Evolutionary conservation across 1,140 invertebrate species (phyloP).

Genomic region (Tetramorium parvispinum): DNA sequence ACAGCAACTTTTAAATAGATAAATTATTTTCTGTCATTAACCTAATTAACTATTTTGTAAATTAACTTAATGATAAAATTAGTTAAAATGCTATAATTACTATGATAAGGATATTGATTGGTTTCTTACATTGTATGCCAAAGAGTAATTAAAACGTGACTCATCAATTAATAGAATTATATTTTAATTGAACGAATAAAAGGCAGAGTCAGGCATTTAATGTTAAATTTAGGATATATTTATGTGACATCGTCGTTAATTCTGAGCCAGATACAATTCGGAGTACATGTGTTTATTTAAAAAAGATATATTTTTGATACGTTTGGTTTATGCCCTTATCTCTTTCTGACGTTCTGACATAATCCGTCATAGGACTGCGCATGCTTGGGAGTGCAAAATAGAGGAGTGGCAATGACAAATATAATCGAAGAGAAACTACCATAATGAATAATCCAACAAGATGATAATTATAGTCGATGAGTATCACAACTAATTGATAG

Average conservation of each 20-base stretch:
- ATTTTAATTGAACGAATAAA: neutral
- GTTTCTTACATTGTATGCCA: neutral
- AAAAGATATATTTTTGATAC: conserved; percentile 17
- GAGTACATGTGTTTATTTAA: conserved; percentile 2
- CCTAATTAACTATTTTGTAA: neutral
- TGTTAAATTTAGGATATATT: neutral
- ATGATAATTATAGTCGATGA: conserved; percentile 21
- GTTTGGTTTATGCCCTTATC: neutral
- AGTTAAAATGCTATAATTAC: conserved; percentile 15
- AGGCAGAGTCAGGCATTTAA: neutral
- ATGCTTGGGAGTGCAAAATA: neutral
- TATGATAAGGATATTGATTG: neutral
- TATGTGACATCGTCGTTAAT: neutral
- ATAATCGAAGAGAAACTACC: conserved; percentile 43
- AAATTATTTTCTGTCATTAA: neutral
- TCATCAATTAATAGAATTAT: neutral
- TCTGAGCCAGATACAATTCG: neutral
- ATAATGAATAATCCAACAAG: conserved; percentile 20
- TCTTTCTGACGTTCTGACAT: neutral
- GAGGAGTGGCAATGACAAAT: conserved; percentile 35
- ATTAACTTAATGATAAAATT: neutral
- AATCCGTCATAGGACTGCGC: neutral
- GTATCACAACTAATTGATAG: conserved; percentile 19
- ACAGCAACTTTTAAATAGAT: neutral
- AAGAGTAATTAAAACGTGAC: neutral